These are phyloP conservation scores for Apodemus speciosus DNA, from an alignment of 2,113 vertebrate genomes.

Conservation along the genomic window DNA sequence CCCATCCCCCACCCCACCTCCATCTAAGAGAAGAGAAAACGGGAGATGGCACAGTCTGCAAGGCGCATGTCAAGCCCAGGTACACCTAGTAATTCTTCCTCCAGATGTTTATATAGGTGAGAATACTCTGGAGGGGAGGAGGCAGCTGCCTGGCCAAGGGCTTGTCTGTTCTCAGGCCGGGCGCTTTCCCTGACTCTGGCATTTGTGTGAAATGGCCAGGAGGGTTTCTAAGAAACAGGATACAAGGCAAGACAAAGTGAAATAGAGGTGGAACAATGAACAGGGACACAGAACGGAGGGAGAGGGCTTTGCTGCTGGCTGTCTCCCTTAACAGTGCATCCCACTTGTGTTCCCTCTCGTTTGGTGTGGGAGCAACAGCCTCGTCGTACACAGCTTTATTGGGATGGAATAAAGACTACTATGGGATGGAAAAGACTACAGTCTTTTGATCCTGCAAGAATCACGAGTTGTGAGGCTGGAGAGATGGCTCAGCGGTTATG, in stretches of 20 bases:
- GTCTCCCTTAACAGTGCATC: background rate
- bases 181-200: background rate
- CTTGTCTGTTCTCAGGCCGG: background rate
- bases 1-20: background rate
- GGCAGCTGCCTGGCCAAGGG: background rate
- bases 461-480: background rate
- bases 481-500: too few species aligned
- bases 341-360: background rate
- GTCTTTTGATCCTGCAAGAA: constrained; percentile 15
- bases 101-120: background rate
- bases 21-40: background rate
- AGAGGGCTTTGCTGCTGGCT: background rate
- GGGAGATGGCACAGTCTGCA: background rate
- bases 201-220: background rate
- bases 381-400: background rate
- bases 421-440: background rate
- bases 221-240: constrained; percentile 18
- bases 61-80: background rate
- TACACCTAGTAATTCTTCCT: background rate
- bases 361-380: background rate
- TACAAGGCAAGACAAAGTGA: background rate
- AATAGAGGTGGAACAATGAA: background rate
- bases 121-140: background rate
- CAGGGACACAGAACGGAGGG: background rate
- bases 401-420: too few species aligned